A percentile compares a stretch with the other conserved stretches of the same genome.
These are phyloP conservation scores for Spodoptera picta DNA, from an alignment of 2,888 invertebrate species.

Conservation along the genomic window DNA sequence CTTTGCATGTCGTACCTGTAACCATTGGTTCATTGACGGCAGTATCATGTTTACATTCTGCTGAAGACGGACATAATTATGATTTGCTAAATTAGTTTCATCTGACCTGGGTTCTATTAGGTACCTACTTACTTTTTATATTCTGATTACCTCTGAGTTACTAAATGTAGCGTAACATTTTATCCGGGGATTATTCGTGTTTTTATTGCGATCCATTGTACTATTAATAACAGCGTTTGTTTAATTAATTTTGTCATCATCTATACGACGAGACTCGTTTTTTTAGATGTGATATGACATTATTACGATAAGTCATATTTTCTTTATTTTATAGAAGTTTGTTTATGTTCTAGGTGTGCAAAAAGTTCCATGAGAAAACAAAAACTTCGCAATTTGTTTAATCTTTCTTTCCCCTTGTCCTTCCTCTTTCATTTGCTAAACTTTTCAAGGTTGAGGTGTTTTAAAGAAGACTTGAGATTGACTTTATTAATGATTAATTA, in stretches of 20 bases:
- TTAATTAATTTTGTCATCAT: neutral
- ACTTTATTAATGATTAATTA: neutral
- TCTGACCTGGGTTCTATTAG: neutral
- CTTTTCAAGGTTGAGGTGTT: too few species aligned
- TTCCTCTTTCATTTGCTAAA: too few species aligned
- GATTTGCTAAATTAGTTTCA: slow-evolving; percentile 10
- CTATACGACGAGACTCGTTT: neutral
- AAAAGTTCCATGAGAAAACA: slow-evolving; percentile 18
- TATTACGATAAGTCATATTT: slow-evolving; percentile 14
- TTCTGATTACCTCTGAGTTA: slow-evolving; percentile 42
- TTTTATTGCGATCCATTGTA: slow-evolving; percentile 24
- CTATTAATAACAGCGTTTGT: neutral
- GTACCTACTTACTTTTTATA: neutral
- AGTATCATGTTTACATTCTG: slow-evolving; percentile 42
- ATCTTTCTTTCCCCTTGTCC: too few species aligned
- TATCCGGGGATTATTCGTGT: slow-evolving; percentile 6
- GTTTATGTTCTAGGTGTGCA: slow-evolving; percentile 16
- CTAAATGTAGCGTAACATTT: slow-evolving; percentile 40
- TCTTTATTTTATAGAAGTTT: slow-evolving; percentile 15
- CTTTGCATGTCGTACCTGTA: slow-evolving; percentile 64
- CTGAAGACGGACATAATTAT: slow-evolving; percentile 25
- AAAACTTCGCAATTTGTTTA: slow-evolving; percentile 4
- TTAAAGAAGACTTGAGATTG: too few species aligned
- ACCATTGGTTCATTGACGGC: slow-evolving; percentile 44
- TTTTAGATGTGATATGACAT: slow-evolving; percentile 24